Percentiles rank a stretch among this genome's conserved stretches.
Evolutionary conservation across 2,113 vertebrate species (phyloP).

Genomic region (Himantopus leucocephalus): DNA sequence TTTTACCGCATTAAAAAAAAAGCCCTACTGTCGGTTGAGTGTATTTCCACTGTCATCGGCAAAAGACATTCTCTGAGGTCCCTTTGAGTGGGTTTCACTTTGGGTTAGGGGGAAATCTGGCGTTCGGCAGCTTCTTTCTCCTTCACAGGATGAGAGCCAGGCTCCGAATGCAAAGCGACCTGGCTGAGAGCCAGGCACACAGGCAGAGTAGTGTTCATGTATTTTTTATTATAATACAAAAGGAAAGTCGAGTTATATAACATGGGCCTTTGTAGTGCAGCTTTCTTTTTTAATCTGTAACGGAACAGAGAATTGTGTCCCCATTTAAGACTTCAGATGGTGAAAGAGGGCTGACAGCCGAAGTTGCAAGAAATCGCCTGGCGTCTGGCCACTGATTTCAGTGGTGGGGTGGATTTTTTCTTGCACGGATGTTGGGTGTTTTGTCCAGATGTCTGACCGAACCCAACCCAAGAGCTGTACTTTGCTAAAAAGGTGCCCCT

Average conservation of each 20-base stretch:
- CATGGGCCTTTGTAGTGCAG: not conserved
- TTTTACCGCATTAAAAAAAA: not conserved
- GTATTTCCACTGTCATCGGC: not conserved
- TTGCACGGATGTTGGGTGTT: not conserved
- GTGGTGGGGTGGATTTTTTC: not conserved
- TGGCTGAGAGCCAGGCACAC: constrained; percentile 8
- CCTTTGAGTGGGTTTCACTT: not conserved
- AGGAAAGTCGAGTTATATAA: not conserved
- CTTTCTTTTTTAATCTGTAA: not conserved
- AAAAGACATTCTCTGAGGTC: not conserved
- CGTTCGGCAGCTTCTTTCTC: not conserved
- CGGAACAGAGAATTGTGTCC: not conserved
- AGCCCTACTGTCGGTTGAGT: not conserved
- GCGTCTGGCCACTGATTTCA: not conserved
- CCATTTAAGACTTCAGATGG: not conserved
- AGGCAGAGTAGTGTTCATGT: constrained; percentile 12
- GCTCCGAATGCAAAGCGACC: not conserved
- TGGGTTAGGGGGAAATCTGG: constrained; percentile 11
- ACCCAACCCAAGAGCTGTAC: not conserved
- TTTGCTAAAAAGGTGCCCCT: constrained; percentile 1
- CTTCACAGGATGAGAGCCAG: not conserved
- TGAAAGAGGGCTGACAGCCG: not conserved
- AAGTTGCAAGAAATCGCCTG: not conserved
- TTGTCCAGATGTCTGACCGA: not conserved
- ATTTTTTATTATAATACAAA: constrained; percentile 48